These are phyloP conservation scores for Hippocampus guttulatus DNA, from an alignment of 2,113 vertebrate species.

Conservation along the genomic window DNA sequence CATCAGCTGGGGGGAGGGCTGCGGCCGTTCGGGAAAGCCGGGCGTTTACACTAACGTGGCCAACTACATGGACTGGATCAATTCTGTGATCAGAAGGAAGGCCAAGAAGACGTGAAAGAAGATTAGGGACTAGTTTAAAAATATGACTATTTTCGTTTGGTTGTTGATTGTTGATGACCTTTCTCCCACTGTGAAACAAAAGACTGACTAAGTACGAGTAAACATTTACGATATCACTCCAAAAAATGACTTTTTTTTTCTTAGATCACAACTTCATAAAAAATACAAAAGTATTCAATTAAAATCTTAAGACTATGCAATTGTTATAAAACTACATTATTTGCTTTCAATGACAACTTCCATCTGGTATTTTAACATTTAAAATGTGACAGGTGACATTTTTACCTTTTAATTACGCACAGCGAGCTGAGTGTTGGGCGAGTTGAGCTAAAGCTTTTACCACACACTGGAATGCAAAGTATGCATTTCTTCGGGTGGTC, in stretches of 20 bases:
- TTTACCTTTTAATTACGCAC: neutral
- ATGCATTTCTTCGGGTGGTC: conserved; percentile 11
- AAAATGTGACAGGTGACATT: neutral
- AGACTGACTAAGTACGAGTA: neutral
- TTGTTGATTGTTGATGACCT: neutral
- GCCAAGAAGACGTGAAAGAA: conserved; percentile 19
- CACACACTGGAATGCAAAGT: neutral
- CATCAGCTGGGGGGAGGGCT: conserved; percentile 93
- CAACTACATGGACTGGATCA: conserved; percentile 87
- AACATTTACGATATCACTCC: neutral
- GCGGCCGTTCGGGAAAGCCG: conserved; percentile 76
- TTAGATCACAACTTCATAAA: neutral
- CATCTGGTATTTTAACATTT: neutral
- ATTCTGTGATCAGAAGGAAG: conserved; percentile 68
- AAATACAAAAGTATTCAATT: neutral
- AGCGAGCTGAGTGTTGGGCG: neutral
- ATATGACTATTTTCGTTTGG: neutral
- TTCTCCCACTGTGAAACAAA: conserved; percentile 2
- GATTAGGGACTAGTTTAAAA: neutral
- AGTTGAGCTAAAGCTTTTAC: neutral
- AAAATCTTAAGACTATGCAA: no score
- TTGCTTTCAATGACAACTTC: neutral
- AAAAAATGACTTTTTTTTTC: neutral
- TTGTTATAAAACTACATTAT: neutral
- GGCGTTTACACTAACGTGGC: conserved; percentile 89